These are phyloP conservation scores for Alfaro cultratus DNA, from an alignment of 2,797 vertebrate genomes.

Conservation along the genomic window DNA sequence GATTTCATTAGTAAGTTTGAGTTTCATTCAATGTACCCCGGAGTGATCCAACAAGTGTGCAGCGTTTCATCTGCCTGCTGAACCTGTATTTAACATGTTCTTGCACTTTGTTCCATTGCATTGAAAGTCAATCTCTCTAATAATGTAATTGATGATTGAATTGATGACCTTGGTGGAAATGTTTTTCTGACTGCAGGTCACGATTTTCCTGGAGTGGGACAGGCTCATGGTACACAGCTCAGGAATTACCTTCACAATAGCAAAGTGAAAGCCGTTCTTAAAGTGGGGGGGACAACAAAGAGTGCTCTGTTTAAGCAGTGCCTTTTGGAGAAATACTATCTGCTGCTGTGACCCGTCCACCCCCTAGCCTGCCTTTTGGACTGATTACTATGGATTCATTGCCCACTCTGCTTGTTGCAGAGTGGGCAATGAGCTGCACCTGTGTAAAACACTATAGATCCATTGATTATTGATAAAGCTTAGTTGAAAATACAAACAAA, in stretches of 20 bases:
- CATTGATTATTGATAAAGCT: constrained; percentile 54
- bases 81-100: constrained; percentile 50
- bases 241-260: constrained; percentile 75
- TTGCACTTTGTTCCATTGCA: constrained; percentile 18
- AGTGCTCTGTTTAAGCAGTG: constrained; percentile 75
- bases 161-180: constrained; percentile 49
- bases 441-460: constrained; percentile 42
- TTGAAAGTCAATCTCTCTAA: constrained; percentile 32
- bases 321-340: constrained; percentile 81
- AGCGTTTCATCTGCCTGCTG: constrained; percentile 54
- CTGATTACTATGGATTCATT: constrained; percentile 74
- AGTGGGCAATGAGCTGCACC: constrained; percentile 16
- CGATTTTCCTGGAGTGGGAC: constrained; percentile 35
- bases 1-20: constrained; percentile 22
- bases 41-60: constrained; percentile 61
- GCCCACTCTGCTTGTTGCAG: too few species aligned
- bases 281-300: constrained; percentile 76
- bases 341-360: constrained; percentile 58
- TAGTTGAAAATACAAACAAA: constrained; percentile 6
- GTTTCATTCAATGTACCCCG: constrained; percentile 46
- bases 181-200: constrained; percentile 66
- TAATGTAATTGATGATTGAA: constrained; percentile 25
- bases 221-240: constrained; percentile 47
- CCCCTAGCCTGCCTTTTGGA: constrained; percentile 74
- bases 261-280: constrained; percentile 74